Conservation (phyloP, 1,140 invertebrate species). For the Brachystomella parvula region DNA sequence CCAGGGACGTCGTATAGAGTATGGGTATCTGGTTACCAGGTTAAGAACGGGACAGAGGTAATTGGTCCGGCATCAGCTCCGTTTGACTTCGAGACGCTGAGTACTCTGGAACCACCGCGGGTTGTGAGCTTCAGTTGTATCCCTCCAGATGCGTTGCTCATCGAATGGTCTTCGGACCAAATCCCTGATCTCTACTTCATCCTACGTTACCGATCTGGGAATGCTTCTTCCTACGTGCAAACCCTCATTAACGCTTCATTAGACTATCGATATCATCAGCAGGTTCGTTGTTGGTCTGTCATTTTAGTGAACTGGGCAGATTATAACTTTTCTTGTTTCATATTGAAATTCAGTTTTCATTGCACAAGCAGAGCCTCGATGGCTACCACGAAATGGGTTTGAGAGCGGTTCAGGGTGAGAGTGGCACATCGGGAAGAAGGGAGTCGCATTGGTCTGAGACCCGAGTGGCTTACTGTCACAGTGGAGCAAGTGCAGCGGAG, state of each 20-base stretch:
- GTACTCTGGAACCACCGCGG: neutral
- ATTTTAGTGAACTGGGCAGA: too few relatives aligned
- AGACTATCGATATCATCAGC: neutral
- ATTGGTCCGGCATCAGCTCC: neutral
- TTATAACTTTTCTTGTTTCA: too few relatives aligned
- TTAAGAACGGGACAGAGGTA: neutral
- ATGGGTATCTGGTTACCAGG: neutral
- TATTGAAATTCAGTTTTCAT: neutral
- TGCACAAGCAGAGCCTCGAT: neutral
- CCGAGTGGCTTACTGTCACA: neutral
- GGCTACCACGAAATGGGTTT: neutral
- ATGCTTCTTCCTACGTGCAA: neutral
- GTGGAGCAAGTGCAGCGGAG: neutral
- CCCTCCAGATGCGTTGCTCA: conserved; percentile 1
- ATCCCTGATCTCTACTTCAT: neutral
- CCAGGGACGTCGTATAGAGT: neutral
- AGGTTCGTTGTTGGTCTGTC: too few relatives aligned
- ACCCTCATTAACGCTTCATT: neutral
- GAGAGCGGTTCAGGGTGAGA: neutral
- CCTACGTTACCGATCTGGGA: neutral
- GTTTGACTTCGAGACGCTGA: neutral
- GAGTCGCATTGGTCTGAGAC: neutral
- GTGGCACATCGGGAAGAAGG: neutral
- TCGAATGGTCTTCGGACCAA: neutral
- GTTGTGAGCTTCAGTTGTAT: conserved; percentile 7